Percentiles rank a stretch among this genome's conserved stretches.
Evolutionary conservation across 2,797 vertebrate genomes (phyloP).

Genomic region (Danio albolineatus): DNA sequence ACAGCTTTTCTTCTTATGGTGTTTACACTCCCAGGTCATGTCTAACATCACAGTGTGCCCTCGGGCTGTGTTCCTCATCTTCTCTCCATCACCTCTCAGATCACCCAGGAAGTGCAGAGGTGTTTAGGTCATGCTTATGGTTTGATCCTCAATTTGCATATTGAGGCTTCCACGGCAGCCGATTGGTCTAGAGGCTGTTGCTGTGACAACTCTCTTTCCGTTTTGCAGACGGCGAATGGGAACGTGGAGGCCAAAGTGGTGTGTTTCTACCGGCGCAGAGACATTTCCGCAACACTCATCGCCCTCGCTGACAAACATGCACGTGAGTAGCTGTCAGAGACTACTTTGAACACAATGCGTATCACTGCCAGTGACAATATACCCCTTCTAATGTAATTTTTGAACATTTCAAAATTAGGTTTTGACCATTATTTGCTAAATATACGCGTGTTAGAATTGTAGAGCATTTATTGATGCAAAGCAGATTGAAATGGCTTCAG

Average conservation of each 20-base stretch:
- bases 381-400: too few species aligned
- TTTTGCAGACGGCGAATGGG: conserved; percentile 94
- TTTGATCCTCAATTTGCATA: conserved; percentile 30
- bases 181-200: conserved; percentile 36
- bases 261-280: conserved; percentile 96
- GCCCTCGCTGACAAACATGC: conserved; percentile 98
- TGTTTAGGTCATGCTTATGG: conserved; percentile 28
- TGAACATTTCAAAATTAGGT: too few species aligned
- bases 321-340: conserved; percentile 82
- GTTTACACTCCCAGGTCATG: conserved; percentile 19
- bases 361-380: too few species aligned
- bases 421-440: too few species aligned
- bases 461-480: too few species aligned
- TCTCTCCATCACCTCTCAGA: neutral
- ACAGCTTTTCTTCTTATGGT: neutral
- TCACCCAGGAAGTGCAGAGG: conserved; percentile 3
- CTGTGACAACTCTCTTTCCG: conserved; percentile 51
- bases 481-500: too few species aligned
- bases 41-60: neutral
- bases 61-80: neutral
- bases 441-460: too few species aligned
- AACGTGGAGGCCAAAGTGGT: conserved; percentile 99
- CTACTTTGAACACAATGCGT: conserved; percentile 6
- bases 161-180: conserved; percentile 17
- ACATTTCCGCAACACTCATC: conserved; percentile 97